Evolutionary conservation across 2,888 invertebrate genomes (phyloP).

Genomic region (Chrysina gloriosa): DNA sequence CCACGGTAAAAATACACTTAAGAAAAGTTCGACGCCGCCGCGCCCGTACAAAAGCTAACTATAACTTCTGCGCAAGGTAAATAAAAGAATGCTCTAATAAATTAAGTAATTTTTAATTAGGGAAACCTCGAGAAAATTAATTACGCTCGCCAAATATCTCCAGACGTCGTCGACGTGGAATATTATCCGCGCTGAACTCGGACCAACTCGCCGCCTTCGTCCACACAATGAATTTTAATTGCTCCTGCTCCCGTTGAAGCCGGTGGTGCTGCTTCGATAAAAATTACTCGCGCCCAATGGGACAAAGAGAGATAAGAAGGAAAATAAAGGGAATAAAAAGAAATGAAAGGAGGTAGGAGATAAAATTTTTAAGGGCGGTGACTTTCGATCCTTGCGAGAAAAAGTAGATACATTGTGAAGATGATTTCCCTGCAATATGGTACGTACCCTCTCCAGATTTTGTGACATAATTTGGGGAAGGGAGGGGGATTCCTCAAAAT

Average conservation of each 20-base stretch:
- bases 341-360: no score
- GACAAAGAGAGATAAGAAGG: background rate
- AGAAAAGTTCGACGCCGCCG: background rate
- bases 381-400: no score
- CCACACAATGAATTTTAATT: slow-evolving; percentile 5
- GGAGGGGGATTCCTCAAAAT: no score
- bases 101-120: slow-evolving; percentile 28
- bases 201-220: background rate
- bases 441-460: no score
- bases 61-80: background rate
- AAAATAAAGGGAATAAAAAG: no score
- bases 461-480: no score
- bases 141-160: background rate
- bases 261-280: background rate
- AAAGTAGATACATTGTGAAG: no score
- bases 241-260: no score
- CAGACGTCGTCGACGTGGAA: background rate
- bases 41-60: background rate
- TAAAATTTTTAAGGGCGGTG: no score
- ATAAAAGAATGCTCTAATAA: slow-evolving; percentile 17
- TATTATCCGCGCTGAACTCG: background rate
- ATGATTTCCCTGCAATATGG: no score
- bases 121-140: slow-evolving; percentile 2
- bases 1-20: no score
- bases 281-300: background rate